Evolutionary conservation across 2,888 invertebrate species (phyloP).

Genomic region (Drosophila koepferae): DNA sequence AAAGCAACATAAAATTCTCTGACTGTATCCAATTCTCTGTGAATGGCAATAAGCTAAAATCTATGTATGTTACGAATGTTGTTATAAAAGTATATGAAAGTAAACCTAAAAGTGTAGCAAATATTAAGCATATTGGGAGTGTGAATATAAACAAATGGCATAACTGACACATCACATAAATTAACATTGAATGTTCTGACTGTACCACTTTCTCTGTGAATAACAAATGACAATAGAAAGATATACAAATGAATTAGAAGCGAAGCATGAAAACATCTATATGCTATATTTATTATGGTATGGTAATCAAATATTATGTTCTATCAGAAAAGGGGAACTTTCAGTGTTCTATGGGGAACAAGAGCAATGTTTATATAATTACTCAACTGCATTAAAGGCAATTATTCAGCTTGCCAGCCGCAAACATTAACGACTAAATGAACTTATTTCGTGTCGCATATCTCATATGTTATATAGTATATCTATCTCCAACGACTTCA

Average conservation of each 20-base stretch:
- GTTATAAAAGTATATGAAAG: too few relatives aligned
- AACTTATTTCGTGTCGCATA: conserved; percentile 49
- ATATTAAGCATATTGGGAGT: too few relatives aligned
- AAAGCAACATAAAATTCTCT: too few relatives aligned
- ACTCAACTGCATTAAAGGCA: conserved; percentile 71
- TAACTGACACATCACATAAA: neutral
- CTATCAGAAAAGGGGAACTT: neutral
- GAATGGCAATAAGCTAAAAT: too few relatives aligned
- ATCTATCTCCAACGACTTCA: conserved; percentile 27
- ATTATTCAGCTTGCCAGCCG: conserved; percentile 56
- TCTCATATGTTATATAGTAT: conserved; percentile 13
- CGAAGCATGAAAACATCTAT: neutral
- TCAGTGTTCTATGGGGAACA: neutral
- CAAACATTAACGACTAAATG: conserved; percentile 41
- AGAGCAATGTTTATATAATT: conserved; percentile 66
- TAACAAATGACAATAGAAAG: neutral
- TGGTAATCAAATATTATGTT: conserved; percentile 13
- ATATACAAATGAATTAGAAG: neutral
- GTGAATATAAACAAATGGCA: too few relatives aligned
- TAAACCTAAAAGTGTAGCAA: too few relatives aligned
- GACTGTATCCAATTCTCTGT: too few relatives aligned
- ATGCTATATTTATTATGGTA: conserved; percentile 13
- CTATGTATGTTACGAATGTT: too few relatives aligned
- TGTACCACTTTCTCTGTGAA: neutral
- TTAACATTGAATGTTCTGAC: neutral